A percentile compares a stretch with the other conserved stretches of the same genome.
phyloP scores from a whole-genome alignment of 1,140 invertebrate genomes.

The Anadara kagoshimensis region DNA sequence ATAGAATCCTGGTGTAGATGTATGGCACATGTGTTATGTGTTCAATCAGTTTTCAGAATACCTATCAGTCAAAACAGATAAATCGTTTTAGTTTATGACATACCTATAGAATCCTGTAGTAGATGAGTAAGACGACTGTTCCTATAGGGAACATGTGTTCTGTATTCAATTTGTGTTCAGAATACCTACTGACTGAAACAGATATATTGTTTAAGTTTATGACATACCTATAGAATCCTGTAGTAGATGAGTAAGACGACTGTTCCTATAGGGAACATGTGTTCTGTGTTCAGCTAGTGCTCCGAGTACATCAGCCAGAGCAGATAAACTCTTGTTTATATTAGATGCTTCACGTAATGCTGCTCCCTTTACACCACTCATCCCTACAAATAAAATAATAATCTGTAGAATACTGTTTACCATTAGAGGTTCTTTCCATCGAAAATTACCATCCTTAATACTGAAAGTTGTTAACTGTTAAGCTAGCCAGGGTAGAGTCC shows the following conservation, averaged over 20 bases:
- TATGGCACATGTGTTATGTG: too few relatives aligned
- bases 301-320: slow-evolving; percentile 70
- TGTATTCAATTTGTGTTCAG: slow-evolving; percentile 66
- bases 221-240: slow-evolving; percentile 87
- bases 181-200: too few relatives aligned
- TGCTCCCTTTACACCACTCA: slow-evolving; percentile 70
- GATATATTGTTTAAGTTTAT: not conserved
- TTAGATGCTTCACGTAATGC: slow-evolving; percentile 65
- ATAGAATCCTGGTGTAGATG: too few relatives aligned
- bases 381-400: slow-evolving; percentile 48
- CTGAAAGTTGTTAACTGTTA: too few relatives aligned
- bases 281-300: slow-evolving; percentile 72
- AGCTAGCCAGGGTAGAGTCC: too few relatives aligned
- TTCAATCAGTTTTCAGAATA: too few relatives aligned
- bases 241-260: slow-evolving; percentile 90
- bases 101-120: slow-evolving; percentile 90
- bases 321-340: slow-evolving; percentile 71
- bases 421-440: too few relatives aligned
- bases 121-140: slow-evolving; percentile 94
- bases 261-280: slow-evolving; percentile 93
- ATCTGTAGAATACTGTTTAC: not conserved
- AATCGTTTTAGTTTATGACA: too few relatives aligned
- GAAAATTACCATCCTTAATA: too few relatives aligned
- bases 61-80: too few relatives aligned
- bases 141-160: slow-evolving; percentile 88